A percentile compares a stretch with the other conserved stretches of the same genome.
Evolutionary conservation across 1,140 invertebrate species (phyloP).

Genomic region (Anoplolepis gracilipes): DNA sequence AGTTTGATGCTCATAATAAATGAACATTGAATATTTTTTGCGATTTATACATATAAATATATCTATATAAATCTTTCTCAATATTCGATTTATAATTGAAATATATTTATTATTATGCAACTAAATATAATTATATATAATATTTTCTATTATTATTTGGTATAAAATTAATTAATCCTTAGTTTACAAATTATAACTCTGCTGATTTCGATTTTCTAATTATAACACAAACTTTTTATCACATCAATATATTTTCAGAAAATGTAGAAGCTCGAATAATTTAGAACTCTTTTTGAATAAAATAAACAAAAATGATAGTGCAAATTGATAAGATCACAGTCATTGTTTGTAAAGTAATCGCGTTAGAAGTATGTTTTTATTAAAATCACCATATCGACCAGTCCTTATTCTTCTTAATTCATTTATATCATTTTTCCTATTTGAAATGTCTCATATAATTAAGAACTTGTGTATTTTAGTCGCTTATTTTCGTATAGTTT

Average conservation of each 20-base stretch:
- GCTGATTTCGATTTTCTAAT: background rate
- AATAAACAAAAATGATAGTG: constrained; percentile 33
- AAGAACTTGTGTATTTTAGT: background rate
- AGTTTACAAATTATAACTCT: background rate
- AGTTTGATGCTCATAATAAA: background rate
- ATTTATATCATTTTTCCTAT: constrained; percentile 19
- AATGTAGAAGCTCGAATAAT: background rate
- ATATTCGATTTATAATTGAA: background rate
- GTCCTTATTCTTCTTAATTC: constrained; percentile 9
- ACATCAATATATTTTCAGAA: background rate
- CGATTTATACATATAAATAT: too few relatives aligned
- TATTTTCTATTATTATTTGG: too few relatives aligned
- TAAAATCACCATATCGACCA: constrained; percentile 20
- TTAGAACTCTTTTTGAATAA: background rate
- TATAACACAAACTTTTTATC: background rate
- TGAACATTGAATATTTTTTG: background rate
- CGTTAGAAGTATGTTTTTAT: constrained; percentile 18
- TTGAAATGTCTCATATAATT: constrained; percentile 3
- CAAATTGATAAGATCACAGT: constrained; percentile 41
- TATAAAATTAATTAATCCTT: background rate
- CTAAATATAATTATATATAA: background rate
- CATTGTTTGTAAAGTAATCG: constrained; percentile 20
- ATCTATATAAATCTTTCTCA: too few relatives aligned
- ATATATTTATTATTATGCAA: too few relatives aligned
- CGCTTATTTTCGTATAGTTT: background rate